phyloP scores from a whole-genome alignment of 1,140 invertebrate species.

The Campodea augens region DNA sequence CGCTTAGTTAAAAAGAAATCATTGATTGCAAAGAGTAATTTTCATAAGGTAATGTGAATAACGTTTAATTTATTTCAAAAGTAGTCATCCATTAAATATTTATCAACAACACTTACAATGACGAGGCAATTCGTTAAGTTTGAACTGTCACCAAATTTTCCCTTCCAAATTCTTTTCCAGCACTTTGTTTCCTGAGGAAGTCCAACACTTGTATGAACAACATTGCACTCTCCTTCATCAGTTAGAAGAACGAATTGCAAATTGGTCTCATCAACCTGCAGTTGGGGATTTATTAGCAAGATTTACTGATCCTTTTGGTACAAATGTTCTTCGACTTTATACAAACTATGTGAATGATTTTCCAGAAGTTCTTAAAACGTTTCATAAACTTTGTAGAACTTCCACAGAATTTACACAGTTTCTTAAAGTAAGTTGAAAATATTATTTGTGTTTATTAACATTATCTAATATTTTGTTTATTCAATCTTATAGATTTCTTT shows the following conservation, averaged over 20 bases:
- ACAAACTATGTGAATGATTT: constrained; percentile 23
- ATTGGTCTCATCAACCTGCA: constrained; percentile 19
- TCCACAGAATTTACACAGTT: constrained; percentile 19
- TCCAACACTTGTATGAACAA: constrained; percentile 23
- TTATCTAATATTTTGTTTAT: no score
- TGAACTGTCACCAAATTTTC: neutral
- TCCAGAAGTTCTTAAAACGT: constrained; percentile 21
- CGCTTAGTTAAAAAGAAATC: no score
- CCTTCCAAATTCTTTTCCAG: constrained; percentile 10
- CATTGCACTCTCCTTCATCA: constrained; percentile 23
- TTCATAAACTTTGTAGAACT: constrained; percentile 19
- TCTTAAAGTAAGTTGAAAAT: constrained; percentile 17
- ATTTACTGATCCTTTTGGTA: constrained; percentile 18
- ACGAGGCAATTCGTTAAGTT: neutral
- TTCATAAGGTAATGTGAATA: neutral
- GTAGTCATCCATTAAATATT: neutral
- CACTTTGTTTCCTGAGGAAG: constrained; percentile 23
- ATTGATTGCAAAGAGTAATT: neutral
- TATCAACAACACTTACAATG: neutral
- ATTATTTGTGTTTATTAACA: no score
- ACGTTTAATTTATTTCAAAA: neutral
- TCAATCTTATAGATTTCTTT: no score
- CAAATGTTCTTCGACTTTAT: constrained; percentile 20
- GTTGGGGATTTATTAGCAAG: constrained; percentile 19
- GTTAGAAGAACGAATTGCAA: constrained; percentile 21